A percentile compares a stretch with the other conserved stretches of the same genome.
These are phyloP conservation scores for Montipora sp. DNA, from an alignment of 64 coral and sea anemone genomes.

Conservation along the genomic window DNA sequence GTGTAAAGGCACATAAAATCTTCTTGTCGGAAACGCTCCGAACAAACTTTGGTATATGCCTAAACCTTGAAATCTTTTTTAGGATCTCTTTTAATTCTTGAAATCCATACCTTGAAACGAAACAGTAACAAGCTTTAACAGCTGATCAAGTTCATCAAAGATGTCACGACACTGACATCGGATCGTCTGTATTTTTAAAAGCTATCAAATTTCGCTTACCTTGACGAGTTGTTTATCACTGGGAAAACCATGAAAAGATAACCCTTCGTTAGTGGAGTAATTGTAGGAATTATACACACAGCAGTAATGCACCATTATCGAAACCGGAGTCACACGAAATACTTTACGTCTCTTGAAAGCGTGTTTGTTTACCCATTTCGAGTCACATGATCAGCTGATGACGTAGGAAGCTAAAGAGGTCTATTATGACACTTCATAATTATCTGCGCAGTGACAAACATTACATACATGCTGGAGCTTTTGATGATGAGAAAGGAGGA, in stretches of 20 bases:
- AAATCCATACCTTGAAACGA: constrained; percentile 54
- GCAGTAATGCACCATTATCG: constrained; percentile 15
- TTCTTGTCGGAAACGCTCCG: constrained; percentile 6
- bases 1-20: background rate
- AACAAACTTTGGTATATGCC: constrained; percentile 23
- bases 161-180: too few relatives aligned
- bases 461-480: background rate
- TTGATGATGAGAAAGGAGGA: constrained; percentile 7
- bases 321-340: background rate
- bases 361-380: constrained; percentile 28
- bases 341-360: too few relatives aligned
- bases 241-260: constrained; percentile 39
- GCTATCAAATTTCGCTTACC: background rate
- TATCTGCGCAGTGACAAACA: constrained; percentile 7
- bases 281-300: constrained; percentile 1
- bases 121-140: background rate
- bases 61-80: constrained; percentile 39
- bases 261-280: background rate
- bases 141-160: too few relatives aligned
- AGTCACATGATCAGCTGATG: constrained; percentile 18
- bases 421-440: background rate
- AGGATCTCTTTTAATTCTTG: constrained; percentile 73
- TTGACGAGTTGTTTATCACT: background rate
- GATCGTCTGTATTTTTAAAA: too few relatives aligned
- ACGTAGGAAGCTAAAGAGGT: constrained; percentile 12